phyloP scores from a whole-genome alignment of 2,797 vertebrate species.

The Coregonus suidteri region DNA sequence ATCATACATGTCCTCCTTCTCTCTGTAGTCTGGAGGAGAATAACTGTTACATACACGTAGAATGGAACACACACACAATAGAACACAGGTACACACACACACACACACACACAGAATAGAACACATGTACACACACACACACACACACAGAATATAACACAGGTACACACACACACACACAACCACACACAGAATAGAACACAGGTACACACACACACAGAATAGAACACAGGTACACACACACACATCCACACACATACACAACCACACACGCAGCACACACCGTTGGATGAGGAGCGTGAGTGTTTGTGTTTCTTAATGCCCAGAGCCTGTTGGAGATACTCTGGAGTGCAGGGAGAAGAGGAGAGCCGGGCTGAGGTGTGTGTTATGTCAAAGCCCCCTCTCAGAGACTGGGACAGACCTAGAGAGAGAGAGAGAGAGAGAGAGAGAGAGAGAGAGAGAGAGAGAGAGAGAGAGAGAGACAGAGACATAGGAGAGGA shows the following conservation, averaged over 20 bases:
- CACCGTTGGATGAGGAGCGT: constrained; percentile 74
- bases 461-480: no score
- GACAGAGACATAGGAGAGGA: background rate
- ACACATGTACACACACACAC: background rate
- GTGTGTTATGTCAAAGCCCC: constrained; percentile 63
- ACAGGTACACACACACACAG: background rate
- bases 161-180: background rate
- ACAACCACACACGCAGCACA: background rate
- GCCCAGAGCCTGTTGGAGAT: constrained; percentile 81
- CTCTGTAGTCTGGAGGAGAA: constrained; percentile 74
- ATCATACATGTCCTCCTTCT: constrained; percentile 93
- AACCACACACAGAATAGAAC: background rate
- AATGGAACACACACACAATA: background rate
- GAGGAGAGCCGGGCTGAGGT: constrained; percentile 10
- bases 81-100: background rate
- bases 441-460: no score
- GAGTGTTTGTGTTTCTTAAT: constrained; percentile 78
- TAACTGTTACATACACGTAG: background rate
- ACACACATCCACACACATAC: no score
- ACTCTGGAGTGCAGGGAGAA: constrained; percentile 69
- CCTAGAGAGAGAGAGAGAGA: background rate
- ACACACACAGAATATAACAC: background rate
- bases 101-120: background rate
- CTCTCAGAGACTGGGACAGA: constrained; percentile 43
- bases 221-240: background rate